These are phyloP conservation scores for Notarius lentiginosus DNA, from an alignment of 2,113 vertebrate species.

Conservation along the genomic window DNA sequence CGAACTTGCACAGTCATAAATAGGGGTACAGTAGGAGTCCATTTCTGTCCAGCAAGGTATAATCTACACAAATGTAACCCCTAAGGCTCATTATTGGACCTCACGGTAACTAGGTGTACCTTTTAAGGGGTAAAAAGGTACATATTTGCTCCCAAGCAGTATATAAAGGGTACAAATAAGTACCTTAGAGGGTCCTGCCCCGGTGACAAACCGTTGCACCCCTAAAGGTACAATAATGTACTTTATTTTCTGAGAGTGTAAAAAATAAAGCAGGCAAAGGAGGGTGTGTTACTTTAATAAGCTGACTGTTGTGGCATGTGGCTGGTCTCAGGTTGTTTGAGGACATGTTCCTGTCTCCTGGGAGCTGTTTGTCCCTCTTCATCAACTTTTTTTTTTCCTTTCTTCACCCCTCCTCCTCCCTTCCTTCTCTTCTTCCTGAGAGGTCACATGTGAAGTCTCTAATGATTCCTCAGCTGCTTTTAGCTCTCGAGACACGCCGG, in stretches of 20 bases:
- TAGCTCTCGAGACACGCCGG: neutral
- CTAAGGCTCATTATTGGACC: no score
- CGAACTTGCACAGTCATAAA: neutral
- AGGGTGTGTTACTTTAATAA: slow-evolving; percentile 8
- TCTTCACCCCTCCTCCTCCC: neutral
- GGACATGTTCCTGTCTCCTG: slow-evolving; percentile 43
- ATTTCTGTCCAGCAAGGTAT: no score
- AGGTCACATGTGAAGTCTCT: slow-evolving; percentile 29
- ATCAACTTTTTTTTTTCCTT: slow-evolving; percentile 28
- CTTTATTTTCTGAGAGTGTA: no score
- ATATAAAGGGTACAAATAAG: no score
- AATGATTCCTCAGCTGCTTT: slow-evolving; percentile 31
- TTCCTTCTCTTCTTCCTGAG: neutral
- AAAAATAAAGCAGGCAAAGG: neutral
- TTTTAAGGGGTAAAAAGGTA: no score
- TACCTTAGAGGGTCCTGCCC: no score
- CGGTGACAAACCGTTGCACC: no score
- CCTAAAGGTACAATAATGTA: no score
- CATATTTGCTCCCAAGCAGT: no score
- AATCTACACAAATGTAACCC: no score
- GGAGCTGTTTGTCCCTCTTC: slow-evolving; percentile 41
- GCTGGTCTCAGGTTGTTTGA: slow-evolving; percentile 51
- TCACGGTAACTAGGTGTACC: no score
- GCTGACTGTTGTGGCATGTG: slow-evolving; percentile 57
- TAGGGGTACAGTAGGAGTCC: no score